Base-by-base conservation (phyloP, 92 coral and sea anemone genomes). In the Zoanthus gigantus region DNA sequence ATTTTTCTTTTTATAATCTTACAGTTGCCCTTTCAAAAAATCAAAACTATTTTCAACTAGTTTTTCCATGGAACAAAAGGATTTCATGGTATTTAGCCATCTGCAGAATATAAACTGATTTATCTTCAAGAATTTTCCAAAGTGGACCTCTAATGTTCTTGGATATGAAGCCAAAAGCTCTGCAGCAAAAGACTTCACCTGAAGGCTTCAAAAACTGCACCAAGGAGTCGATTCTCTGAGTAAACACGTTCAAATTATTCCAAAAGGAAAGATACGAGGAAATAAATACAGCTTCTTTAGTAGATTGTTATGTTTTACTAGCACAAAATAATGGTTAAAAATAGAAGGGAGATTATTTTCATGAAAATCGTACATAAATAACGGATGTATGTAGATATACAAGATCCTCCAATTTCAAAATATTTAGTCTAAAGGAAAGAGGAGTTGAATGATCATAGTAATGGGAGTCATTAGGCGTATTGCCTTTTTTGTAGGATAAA, bases 161-260 rank as follows among this genome's bases (percentile, higher is more conserved):
- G 9, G 78, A 79, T 81, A 86, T n/a, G 18, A 76, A 50, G 32
- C 89, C 89, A 76, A 65, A 76, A 61, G 83, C 83, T 86, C 83
- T 71, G 89, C 89, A 61, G 76, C 79, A 74, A 65, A 86, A 48
- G 72, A 72, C 53, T 48, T 72, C 78, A 76, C 89, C 78, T 47
- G 67, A 31, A 86, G 79, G 89, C 77, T 53, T 86, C 73, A 86
- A 82, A 79, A 67, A 77, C 89, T 75, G 79, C 83, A 72, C 60
- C 67, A 14, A 76, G 89, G 66, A 86, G 68, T 74, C 68, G 84
- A 86, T 86, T 86, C 54, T 79, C 83, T 72, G 89, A 86, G 60
- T 72, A 77, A 74, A 72, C 79, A 45, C 58, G 71, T 7, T 76
- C 79, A 86, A 86, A 82, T 48, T 65, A 77, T 46, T 86, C 84